phyloP scores from a whole-genome alignment of 2,888 invertebrate species.

The Amblyjoppa fuscipennis region DNA sequence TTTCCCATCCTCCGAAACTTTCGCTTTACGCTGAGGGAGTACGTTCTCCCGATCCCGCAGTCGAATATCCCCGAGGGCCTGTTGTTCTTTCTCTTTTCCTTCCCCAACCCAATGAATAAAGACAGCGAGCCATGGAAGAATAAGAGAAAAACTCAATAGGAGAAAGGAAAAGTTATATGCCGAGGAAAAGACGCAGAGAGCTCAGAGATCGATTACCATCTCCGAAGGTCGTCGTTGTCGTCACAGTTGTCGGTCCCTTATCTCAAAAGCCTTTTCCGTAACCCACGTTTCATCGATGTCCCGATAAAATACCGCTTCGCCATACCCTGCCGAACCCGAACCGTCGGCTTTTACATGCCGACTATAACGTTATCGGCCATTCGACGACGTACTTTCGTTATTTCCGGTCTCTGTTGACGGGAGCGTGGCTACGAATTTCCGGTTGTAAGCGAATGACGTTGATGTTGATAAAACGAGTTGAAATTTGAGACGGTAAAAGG shows the following conservation, averaged over 20 bases:
- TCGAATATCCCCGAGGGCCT: slow-evolving; percentile 58
- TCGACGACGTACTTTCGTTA: slow-evolving; percentile 63
- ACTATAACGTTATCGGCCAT: slow-evolving; percentile 42
- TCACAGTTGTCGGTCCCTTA: slow-evolving; percentile 49
- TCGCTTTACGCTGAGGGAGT: slow-evolving; percentile 16
- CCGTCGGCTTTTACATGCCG: slow-evolving; percentile 18
- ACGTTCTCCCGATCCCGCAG: not conserved
- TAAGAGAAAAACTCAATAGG: slow-evolving; percentile 46
- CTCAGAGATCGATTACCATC: slow-evolving; percentile 63
- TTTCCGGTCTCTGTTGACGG: slow-evolving; percentile 63
- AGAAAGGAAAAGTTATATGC: slow-evolving; percentile 34
- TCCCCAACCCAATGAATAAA: slow-evolving; percentile 13
- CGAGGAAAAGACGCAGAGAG: slow-evolving; percentile 50
- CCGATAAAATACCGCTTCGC: slow-evolving; percentile 16
- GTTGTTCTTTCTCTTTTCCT: slow-evolving; percentile 43
- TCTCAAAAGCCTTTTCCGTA: slow-evolving; percentile 49
- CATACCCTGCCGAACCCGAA: not conserved
- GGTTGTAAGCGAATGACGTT: slow-evolving; percentile 19
- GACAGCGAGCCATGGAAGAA: slow-evolving; percentile 32
- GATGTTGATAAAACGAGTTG: slow-evolving; percentile 2
- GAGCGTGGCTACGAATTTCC: slow-evolving; percentile 51
- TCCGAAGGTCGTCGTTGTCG: slow-evolving; percentile 51
- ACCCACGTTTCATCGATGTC: slow-evolving; percentile 37
- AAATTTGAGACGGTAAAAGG: slow-evolving; percentile 14
- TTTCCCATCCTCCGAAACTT: slow-evolving; percentile 56